These are phyloP conservation scores for Heliopora coerulea DNA, from an alignment of 92 coral and sea anemone species.

Conservation along the genomic window DNA sequence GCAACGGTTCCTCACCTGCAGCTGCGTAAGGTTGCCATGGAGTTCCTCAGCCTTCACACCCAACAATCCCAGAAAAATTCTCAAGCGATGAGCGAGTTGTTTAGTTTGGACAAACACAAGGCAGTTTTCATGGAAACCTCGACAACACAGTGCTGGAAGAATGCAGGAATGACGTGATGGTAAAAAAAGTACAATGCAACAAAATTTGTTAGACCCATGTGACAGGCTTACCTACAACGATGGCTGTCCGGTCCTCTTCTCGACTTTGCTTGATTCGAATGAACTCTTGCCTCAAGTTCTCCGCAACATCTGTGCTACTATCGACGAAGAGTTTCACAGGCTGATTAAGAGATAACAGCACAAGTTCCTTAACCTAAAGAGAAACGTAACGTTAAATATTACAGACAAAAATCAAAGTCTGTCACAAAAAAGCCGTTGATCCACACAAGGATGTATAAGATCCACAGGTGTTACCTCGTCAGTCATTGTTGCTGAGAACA, in stretches of 20 bases:
- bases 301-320: constrained; percentile 91
- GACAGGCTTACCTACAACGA: constrained; percentile 69
- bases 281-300: constrained; percentile 90
- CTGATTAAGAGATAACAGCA: constrained; percentile 73
- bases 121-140: constrained; percentile 90
- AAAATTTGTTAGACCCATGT: too few species aligned
- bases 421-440: too few species aligned
- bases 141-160: constrained; percentile 73
- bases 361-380: constrained; percentile 77
- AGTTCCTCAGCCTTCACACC: constrained; percentile 90
- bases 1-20: constrained; percentile 73
- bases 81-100: constrained; percentile 75
- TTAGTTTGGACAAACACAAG: constrained; percentile 86
- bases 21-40: constrained; percentile 91
- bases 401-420: too few species aligned
- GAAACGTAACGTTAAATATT: constrained; percentile 1
- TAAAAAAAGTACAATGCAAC: background rate
- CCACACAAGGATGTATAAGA: too few species aligned
- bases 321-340: constrained; percentile 91
- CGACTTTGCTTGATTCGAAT: constrained; percentile 82
- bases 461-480: too few species aligned
- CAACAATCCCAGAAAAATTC: constrained; percentile 79
- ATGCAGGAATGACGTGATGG: background rate
- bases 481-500: constrained; percentile 98
- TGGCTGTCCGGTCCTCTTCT: constrained; percentile 82